Evolutionary conservation across 2,888 invertebrate genomes (phyloP), one percentile per base, ranked within the genome.

Genomic region (Macroteleia sp.): DNA sequence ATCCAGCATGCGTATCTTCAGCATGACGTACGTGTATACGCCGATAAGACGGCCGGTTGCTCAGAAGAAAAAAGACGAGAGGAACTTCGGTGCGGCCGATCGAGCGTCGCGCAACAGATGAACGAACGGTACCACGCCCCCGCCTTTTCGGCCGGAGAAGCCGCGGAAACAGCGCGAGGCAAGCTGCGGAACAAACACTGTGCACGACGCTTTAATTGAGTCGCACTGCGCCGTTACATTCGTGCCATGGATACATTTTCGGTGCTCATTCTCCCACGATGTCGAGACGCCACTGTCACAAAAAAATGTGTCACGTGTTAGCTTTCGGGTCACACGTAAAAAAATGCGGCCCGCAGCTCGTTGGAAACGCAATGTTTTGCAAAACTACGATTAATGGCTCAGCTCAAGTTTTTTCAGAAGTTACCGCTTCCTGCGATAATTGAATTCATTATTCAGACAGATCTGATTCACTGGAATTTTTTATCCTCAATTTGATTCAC

Each of bases 1-100:
- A 87, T 91, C 90, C 86, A 90, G 82, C 90, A 90, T 90, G 70
- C 89, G 89, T 85, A 91, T 90, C 82, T 90, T 91, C 82, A 91
- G 83, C 90, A 90, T 91, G 75, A 66, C 82, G 59, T 50, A 54
- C 52, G 48, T 32, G 56, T 70, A 71, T 79, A 10, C 32, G 66
- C 48, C 57, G 76, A 76, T 70, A 64, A 66, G 36, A 57, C 66
- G 74, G 48, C 30, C 46, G 66, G 20, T 28, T 6, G 12, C 56
- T 52, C 41, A 16, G 6, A 30, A 17, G 32, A 22, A n/a, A n/a
- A 3, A 14, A 14, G 14, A 14, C 36, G 12, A 36, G 12, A 36
- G 10, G 32, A 32, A 32, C 9, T 32, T 32, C 32, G 32, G 32
- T 10, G 10, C 32, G 44, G 52, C 6, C 44, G 25, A 57, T 46